Base-by-base conservation (phyloP, 2,113 vertebrate species). In the Petromus typicus region DNA sequence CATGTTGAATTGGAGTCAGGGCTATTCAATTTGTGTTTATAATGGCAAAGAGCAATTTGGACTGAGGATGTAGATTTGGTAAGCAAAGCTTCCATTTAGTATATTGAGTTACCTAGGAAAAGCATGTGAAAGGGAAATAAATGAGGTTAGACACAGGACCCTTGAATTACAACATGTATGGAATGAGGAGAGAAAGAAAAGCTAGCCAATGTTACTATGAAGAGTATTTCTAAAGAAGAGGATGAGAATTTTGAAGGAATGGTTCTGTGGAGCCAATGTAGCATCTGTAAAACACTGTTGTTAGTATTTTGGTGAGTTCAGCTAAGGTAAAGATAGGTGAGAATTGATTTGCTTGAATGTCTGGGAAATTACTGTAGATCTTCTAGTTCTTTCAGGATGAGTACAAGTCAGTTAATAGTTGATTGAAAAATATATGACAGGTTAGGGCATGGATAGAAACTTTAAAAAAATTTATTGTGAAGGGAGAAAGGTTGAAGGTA, bases 1-100 rank as follows among this genome's bases (percentile, higher is more conserved):
- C 45, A 27, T 78, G 20, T 64, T 45, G 54, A 32, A 17, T 54
- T 40, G 76, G n/a, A 82, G 34, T 71, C 43, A 51, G 64, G 32
- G 40, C 57, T 85, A 7, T 78, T 82, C 59, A 56, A 0, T 88
- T 73, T 67, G 43, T 88, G 37, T 88, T 75, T 92, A 40, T 64
- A n/a, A 75, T 83, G 32, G 56, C 85, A 20, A 64, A 76, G 86
- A 94, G 22, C 61, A 78, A 10, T 94, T 43, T 56, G 76, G 81
- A 27, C 23, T 43, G 45, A 37, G 75, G 48, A 78, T 64, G n/a
- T 30, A 43, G 45, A 67, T 40, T 91, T 92, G n/a, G 64, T 67
- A 43, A 85, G 12, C 69, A 73, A 23, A 76, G 16, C 22, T 64
- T 63, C 34, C 64, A 75, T 8, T 7, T 37, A 63, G n/a, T 56